Evolutionary conservation across 2,113 vertebrate genomes (phyloP), one percentile per base, ranked within the genome.

Genomic region (Natator depressus): DNA sequence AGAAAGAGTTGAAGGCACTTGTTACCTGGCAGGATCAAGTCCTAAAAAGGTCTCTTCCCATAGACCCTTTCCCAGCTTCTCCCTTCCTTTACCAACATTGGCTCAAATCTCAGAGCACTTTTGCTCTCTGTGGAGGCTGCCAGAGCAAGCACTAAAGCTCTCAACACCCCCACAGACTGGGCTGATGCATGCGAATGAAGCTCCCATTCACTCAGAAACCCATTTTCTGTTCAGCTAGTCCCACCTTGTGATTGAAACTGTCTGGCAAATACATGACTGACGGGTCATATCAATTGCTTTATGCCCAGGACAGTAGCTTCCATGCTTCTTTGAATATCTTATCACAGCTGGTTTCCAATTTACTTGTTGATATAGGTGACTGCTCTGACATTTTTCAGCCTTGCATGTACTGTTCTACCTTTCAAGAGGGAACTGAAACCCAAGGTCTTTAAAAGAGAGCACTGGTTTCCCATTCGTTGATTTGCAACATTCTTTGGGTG

Each of bases 391-490:
- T 96, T 95, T 97, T 89, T 96, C 96, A 87, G 25, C 82, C 88
- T 90, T 89, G 53, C 75, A 27, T 94, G 69, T 75, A 85, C 81
- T 49, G 83, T 89, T 96, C 88, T 85, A 94, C 88, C 38, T 92
- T 95, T 95, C 92, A 96, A 95, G 96, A 93, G 59, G 79, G 97
- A 97, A 97, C 93, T 2, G 93, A 97, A 97, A 97, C 95, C 85
- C 79, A 79, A 94, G 79, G 89, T 91, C 94, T 96, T 97, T 96
- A 90, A 47, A 95, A 93, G 95, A 90, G 81, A 92, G 94, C 65
- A 8, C 65, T 93, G 89, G 53, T 14, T 96, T 97, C 95, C 94
- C 38, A 84, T 84, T 92, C 94, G 31, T 62, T 96, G 87, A 91
- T 84, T 87, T 91, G 88, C 57, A 85, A 85, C 76, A 89, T 87